A percentile compares a stretch with the other conserved stretches of the same genome.
These are phyloP conservation scores for Porphyrio hochstetteri DNA, from an alignment of 2,113 vertebrate genomes.

Conservation along the genomic window DNA sequence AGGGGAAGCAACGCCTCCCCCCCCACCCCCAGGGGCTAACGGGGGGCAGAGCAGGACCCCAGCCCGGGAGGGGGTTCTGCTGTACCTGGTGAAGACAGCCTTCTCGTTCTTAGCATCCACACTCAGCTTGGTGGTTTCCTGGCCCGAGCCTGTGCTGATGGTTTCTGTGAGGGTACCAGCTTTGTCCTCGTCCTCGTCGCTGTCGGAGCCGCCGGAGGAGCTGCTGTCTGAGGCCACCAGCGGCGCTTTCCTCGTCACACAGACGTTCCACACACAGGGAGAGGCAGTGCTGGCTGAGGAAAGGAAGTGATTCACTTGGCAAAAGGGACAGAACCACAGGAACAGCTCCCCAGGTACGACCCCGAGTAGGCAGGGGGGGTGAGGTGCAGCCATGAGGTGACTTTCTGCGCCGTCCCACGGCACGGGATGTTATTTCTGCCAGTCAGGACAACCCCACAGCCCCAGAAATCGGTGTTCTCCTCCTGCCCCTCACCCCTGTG, in stretches of 20 bases:
- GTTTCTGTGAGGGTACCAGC: conserved; percentile 34
- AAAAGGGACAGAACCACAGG: not conserved
- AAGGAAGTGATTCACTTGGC: not conserved
- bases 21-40: accelerated
- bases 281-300: conserved; percentile 63
- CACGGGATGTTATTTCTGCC: not conserved
- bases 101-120: conserved; percentile 77
- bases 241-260: conserved; percentile 75
- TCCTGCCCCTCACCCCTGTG: not conserved
- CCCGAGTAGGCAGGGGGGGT: accelerated
- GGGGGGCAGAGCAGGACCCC: not conserved
- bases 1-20: accelerated
- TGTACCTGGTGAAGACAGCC: conserved; percentile 82
- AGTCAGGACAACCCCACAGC: not conserved
- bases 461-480: not conserved
- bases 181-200: conserved; percentile 79
- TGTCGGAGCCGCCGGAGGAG: conserved; percentile 84
- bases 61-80: not conserved
- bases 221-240: conserved; percentile 83
- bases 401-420: too few species aligned
- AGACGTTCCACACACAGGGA: conserved; percentile 77
- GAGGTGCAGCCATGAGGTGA: accelerated
- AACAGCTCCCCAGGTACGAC: not conserved
- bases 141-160: conserved; percentile 66
- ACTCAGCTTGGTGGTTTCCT: conserved; percentile 70